phyloP scores from a whole-genome alignment of 2,888 invertebrate genomes.

The Dione juno region DNA sequence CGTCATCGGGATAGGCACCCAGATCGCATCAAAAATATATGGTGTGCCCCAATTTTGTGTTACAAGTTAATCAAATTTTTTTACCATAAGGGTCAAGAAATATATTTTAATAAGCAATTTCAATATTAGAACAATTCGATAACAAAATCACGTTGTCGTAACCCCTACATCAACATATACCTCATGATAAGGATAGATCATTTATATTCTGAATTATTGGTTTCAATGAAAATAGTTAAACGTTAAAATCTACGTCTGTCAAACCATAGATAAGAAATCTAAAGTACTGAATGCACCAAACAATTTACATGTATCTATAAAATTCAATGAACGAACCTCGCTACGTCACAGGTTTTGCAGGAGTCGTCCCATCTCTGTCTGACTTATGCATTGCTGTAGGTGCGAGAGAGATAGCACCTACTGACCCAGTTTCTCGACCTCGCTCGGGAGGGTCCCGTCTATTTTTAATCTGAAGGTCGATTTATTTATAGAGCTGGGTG shows the following conservation, averaged over 20 bases:
- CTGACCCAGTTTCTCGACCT: slow-evolving; percentile 81
- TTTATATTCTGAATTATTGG: not conserved
- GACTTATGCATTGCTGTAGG: slow-evolving; percentile 42
- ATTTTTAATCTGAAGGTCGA: slow-evolving; percentile 83
- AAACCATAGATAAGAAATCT: slow-evolving; percentile 18
- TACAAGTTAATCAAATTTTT: slow-evolving; percentile 1
- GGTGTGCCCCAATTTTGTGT: slow-evolving; percentile 33
- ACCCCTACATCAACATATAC: not conserved
- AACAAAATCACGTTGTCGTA: not conserved
- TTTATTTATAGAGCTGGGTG: slow-evolving; percentile 76
- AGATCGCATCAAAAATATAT: slow-evolving; percentile 37
- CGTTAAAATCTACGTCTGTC: not conserved
- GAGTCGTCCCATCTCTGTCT: slow-evolving; percentile 59
- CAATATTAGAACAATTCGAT: not conserved
- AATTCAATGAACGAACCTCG: slow-evolving; percentile 78
- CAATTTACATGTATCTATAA: slow-evolving; percentile 61
- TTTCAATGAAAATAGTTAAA: not conserved
- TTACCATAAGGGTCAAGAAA: not conserved
- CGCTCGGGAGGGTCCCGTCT: slow-evolving; percentile 78
- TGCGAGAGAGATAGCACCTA: slow-evolving; percentile 60
- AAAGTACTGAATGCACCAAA: slow-evolving; percentile 58
- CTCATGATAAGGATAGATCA: not conserved
- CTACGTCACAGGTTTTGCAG: slow-evolving; percentile 76
- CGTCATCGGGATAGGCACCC: slow-evolving; percentile 65
- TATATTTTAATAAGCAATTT: not conserved